Evolutionary conservation across 2,113 vertebrate genomes (phyloP).

Genomic region (Ariopsis seemanni): DNA sequence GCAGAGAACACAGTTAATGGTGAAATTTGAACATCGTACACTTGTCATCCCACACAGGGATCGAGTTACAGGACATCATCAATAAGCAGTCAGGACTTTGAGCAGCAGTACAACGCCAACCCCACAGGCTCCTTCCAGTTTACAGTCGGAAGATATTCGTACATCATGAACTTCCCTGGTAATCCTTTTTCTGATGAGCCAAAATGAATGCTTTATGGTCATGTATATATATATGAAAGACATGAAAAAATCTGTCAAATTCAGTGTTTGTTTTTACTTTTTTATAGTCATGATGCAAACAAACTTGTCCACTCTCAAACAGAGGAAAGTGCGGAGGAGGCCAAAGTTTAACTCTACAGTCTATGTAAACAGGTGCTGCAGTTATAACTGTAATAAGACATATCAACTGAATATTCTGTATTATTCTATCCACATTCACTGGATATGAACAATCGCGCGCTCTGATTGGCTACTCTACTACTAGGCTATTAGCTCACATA

Average conservation of each 20-base stretch:
- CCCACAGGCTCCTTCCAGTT: constrained; percentile 54
- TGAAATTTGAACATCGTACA: background rate
- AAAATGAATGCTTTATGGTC: background rate
- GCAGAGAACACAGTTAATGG: background rate
- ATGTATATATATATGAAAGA: background rate
- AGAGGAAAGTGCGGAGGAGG: constrained; percentile 61
- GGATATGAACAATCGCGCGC: too few relatives aligned
- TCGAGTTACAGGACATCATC: constrained; percentile 22
- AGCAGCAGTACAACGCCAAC: constrained; percentile 50
- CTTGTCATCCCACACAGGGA: constrained; percentile 42
- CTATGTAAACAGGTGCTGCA: constrained; percentile 37
- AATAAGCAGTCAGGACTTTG: constrained; percentile 59
- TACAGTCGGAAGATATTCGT: constrained; percentile 45
- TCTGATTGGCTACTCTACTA: too few relatives aligned
- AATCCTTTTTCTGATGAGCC: background rate
- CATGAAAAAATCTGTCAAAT: background rate
- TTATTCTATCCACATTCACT: too few relatives aligned
- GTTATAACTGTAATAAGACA: background rate
- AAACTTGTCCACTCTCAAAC: constrained; percentile 51
- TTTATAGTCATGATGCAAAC: constrained; percentile 65
- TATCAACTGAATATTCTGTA: background rate
- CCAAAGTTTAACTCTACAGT: constrained; percentile 57
- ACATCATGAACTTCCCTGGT: constrained; percentile 61
- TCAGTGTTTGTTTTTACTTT: background rate
- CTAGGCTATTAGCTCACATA: too few relatives aligned